Evolutionary conservation across 2,888 invertebrate species (phyloP).

Genomic region (Monopis laevigella): DNA sequence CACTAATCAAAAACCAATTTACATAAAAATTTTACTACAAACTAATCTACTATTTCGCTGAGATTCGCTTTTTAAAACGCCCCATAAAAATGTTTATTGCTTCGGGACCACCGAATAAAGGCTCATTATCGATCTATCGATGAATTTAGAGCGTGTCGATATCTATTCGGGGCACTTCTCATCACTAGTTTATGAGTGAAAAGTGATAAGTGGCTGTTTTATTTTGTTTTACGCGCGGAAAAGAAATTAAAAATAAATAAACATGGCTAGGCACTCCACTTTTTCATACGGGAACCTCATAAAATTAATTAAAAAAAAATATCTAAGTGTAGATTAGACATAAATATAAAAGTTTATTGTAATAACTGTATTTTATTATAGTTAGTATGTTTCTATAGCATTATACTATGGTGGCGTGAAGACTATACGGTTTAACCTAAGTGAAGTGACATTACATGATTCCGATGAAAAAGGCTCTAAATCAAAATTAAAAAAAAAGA

Average conservation of each 20-base stretch:
- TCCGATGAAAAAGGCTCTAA: no score
- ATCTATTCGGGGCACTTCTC: slow-evolving; percentile 34
- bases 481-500: no score
- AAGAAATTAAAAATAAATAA: slow-evolving; percentile 1
- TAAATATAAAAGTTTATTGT: neutral
- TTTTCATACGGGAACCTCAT: no score
- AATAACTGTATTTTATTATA: neutral
- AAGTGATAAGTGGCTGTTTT: slow-evolving; percentile 28
- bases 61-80: slow-evolving; percentile 35
- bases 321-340: neutral
- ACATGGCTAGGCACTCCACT: slow-evolving; percentile 2
- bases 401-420: no score
- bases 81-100: slow-evolving; percentile 45
- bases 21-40: slow-evolving; percentile 46
- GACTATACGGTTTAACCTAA: no score
- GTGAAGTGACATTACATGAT: no score
- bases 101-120: slow-evolving; percentile 43
- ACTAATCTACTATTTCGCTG: slow-evolving; percentile 57
- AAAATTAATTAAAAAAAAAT: no score
- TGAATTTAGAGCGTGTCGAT: slow-evolving; percentile 31
- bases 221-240: slow-evolving; percentile 19
- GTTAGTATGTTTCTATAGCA: no score
- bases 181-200: slow-evolving; percentile 34
- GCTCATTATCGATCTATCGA: slow-evolving; percentile 33
- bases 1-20: slow-evolving; percentile 30